Conservation (phyloP, 2,113 vertebrate species). For the Gallinago undulata region DNA sequence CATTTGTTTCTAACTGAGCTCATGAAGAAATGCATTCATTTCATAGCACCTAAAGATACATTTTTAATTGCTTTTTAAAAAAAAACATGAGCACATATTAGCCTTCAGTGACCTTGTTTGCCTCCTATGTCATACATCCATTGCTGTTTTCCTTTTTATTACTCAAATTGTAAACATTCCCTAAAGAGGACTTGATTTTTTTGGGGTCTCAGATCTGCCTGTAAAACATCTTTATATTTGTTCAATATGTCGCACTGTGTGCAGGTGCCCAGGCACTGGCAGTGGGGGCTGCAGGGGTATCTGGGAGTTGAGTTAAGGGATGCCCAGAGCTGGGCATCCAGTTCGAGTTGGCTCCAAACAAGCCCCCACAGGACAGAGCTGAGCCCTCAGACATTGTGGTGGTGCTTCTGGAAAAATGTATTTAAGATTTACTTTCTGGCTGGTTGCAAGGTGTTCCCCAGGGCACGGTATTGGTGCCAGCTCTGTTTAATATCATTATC, state of each 20-base stretch:
- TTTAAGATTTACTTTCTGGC: not conserved
- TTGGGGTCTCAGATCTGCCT: not conserved
- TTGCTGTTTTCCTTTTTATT: not conserved
- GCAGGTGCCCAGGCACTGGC: not conserved
- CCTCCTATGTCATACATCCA: not conserved
- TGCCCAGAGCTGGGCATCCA: not conserved
- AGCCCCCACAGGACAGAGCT: too few species aligned
- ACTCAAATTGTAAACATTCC: not conserved
- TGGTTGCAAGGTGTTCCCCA: not conserved
- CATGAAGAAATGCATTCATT: not conserved
- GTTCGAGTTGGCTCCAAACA: not conserved
- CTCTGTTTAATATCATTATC: not conserved
- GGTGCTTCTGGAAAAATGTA: not conserved
- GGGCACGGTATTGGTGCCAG: too few species aligned
- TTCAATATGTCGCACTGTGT: fast-evolving
- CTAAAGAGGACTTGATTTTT: not conserved
- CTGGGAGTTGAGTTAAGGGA: not conserved
- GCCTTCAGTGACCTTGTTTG: not conserved
- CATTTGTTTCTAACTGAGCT: not conserved
- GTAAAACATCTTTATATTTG: not conserved
- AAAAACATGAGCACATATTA: not conserved
- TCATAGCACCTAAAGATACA: not conserved
- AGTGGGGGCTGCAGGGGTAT: too few species aligned
- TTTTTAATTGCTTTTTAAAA: not conserved
- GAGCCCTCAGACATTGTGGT: too few species aligned